Evolutionary conservation across 1,140 invertebrate species (phyloP).

Genomic region (Holcopasites calliopsidis): DNA sequence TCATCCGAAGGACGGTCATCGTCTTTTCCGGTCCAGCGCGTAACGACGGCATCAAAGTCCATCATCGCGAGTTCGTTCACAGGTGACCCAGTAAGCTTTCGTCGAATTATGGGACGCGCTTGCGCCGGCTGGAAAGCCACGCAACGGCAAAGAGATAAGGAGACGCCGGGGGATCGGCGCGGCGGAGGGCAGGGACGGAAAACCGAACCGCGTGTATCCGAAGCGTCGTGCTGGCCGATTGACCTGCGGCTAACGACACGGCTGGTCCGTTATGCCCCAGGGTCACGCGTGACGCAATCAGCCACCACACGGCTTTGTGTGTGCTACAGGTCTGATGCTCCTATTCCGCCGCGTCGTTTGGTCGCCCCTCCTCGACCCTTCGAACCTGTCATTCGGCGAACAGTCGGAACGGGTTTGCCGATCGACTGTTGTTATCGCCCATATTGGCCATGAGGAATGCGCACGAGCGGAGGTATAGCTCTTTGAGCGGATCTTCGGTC

Average conservation of each 20-base stretch:
- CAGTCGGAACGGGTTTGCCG: conserved; percentile 53
- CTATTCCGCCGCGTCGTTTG: conserved; percentile 53
- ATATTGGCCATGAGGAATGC: conserved; percentile 44
- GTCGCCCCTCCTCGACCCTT: conserved; percentile 32
- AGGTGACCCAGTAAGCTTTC: conserved; percentile 55
- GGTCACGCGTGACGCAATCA: conserved; percentile 69
- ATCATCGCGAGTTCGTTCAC: conserved; percentile 32
- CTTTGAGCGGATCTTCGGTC: conserved; percentile 39
- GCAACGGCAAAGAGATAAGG: conserved; percentile 38
- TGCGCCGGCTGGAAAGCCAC: conserved; percentile 47
- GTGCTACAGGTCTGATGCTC: conserved; percentile 44
- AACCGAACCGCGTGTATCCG: conserved; percentile 43
- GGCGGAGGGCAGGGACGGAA: conserved; percentile 37
- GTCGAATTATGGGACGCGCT: conserved; percentile 60
- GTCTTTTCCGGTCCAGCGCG: conserved; percentile 4
- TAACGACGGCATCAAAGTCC: conserved; percentile 11
- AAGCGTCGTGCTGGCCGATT: conserved; percentile 65
- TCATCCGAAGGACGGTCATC: conserved; percentile 26
- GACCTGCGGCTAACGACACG: conserved; percentile 69
- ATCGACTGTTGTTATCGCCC: conserved; percentile 31
- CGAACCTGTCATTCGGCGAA: conserved; percentile 52
- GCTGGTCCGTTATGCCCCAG: conserved; percentile 72
- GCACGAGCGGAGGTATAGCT: conserved; percentile 49
- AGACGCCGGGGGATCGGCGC: conserved; percentile 13
- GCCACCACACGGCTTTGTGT: conserved; percentile 44